Conservation (phyloP, 2,113 vertebrate genomes). For the Phaethornis superciliosus region DNA sequence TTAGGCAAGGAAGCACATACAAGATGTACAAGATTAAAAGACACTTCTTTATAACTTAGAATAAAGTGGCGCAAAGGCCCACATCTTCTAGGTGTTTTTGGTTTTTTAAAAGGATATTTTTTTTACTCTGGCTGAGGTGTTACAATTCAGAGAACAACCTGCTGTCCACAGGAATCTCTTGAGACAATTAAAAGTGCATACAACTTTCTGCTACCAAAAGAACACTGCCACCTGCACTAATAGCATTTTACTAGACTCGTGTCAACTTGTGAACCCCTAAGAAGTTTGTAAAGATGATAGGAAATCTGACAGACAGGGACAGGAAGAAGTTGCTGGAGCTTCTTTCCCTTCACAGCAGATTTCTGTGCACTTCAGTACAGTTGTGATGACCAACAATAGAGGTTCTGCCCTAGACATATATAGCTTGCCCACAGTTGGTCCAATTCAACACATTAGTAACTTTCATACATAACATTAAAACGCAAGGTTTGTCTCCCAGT, state of each 20-base stretch:
- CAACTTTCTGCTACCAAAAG: not conserved
- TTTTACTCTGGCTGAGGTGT: not conserved
- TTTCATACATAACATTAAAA: not conserved
- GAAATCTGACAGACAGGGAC: not conserved
- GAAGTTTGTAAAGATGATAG: not conserved
- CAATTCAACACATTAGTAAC: not conserved
- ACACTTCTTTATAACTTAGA: not conserved
- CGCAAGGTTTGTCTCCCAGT: not conserved
- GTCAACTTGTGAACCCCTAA: not conserved
- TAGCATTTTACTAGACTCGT: not conserved
- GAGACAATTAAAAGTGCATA: not conserved
- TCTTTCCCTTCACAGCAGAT: not conserved
- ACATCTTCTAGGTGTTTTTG: not conserved
- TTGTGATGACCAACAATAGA: not conserved
- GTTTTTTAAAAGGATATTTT: not conserved
- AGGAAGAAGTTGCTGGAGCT: not conserved
- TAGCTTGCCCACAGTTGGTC: not conserved
- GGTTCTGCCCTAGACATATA: not conserved
- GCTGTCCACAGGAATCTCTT: not conserved
- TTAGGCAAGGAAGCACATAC: slow-evolving; percentile 27
- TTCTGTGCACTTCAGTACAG: not conserved
- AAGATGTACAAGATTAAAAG: slow-evolving; percentile 33
- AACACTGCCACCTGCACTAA: not conserved
- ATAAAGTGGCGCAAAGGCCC: not conserved
- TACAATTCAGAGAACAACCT: slow-evolving; percentile 3